These are phyloP conservation scores for Metacarcinus magister DNA, from an alignment of 2,888 invertebrate genomes.

Conservation along the genomic window DNA sequence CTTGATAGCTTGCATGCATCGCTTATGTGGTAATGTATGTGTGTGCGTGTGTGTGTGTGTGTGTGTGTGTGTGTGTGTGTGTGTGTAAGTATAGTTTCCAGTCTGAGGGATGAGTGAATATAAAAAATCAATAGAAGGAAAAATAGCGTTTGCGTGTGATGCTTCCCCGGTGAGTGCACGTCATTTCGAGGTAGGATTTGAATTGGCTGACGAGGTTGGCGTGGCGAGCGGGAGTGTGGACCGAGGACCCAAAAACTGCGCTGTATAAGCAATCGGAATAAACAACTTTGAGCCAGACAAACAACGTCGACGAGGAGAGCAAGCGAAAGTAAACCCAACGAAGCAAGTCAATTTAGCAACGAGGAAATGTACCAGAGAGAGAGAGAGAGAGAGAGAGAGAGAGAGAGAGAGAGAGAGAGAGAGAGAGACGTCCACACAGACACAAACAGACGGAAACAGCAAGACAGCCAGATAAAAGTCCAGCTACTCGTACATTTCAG, in stretches of 20 bases:
- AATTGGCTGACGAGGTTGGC: not conserved
- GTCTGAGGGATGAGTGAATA: not conserved
- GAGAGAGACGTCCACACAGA: not conserved
- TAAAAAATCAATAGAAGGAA: too few relatives aligned
- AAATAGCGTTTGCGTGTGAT: not conserved
- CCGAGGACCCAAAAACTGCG: not conserved
- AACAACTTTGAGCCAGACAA: not conserved
- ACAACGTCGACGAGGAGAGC: not conserved
- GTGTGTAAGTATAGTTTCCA: not conserved
- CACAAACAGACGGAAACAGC: not conserved
- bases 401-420: not conserved
- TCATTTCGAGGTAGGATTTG: not conserved
- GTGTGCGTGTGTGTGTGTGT: not conserved
- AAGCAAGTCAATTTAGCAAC: not conserved
- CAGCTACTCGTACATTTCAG: not conserved
- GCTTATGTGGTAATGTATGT: not conserved
- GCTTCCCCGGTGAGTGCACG: not conserved
- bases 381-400: constrained; percentile 28
- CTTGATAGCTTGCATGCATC: not conserved
- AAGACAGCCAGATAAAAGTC: not conserved
- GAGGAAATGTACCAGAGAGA: not conserved
- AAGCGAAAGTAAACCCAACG: not conserved
- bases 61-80: constrained; percentile 15
- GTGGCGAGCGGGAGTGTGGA: not conserved
- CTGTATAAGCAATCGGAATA: not conserved